These are phyloP conservation scores for Amphibalanus amphitrite DNA, from an alignment of 1,140 invertebrate species.

Conservation along the genomic window DNA sequence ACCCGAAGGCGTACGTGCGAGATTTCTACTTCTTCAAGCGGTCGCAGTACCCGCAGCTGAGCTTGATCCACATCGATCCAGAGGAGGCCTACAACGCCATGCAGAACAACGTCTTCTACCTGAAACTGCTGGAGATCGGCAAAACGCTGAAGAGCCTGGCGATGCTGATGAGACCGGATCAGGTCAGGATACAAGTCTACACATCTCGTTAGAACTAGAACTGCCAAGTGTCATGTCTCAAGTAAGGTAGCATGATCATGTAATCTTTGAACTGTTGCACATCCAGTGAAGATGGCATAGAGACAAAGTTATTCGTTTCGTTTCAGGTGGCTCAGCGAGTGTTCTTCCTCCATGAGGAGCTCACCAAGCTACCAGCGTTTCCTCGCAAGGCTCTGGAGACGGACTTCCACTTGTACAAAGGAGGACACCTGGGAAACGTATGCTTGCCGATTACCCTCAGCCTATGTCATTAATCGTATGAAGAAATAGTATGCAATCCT, in stretches of 20 bases:
- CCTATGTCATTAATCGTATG: no score
- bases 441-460: no score
- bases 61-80: constrained; percentile 83
- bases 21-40: constrained; percentile 99
- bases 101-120: constrained; percentile 76
- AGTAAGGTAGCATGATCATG: neutral
- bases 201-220: neutral
- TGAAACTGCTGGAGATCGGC: constrained; percentile 90
- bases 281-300: no score
- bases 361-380: constrained; percentile 96
- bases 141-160: constrained; percentile 46
- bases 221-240: constrained; percentile 3
- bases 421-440: constrained; percentile 76
- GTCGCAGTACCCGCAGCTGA: constrained; percentile 92
- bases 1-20: constrained; percentile 78
- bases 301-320: constrained; percentile 16
- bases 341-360: constrained; percentile 96
- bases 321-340: constrained; percentile 71
- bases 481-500: no score
- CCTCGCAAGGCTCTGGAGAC: constrained; percentile 93
- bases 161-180: constrained; percentile 30
- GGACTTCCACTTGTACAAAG: constrained; percentile 81
- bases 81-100: constrained; percentile 77
- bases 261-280: no score
- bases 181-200: constrained; percentile 21